These are phyloP conservation scores for Teleopsis dalmanni DNA, from an alignment of 1,140 invertebrate species.

Conservation along the genomic window DNA sequence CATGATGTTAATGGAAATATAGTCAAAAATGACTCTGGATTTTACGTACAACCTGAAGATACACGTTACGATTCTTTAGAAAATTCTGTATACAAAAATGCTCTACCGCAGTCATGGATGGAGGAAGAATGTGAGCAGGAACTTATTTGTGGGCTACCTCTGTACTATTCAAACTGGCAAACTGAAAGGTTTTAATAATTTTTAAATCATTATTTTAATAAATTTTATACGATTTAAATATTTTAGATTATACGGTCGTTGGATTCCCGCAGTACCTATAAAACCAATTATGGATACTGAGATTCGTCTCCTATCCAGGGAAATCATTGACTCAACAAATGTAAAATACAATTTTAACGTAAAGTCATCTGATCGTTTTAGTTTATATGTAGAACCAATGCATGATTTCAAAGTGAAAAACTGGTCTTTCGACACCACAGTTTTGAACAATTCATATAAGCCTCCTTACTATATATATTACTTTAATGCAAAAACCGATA, in stretches of 20 bases:
- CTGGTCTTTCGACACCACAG: conserved; percentile 52
- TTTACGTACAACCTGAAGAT: conserved; percentile 34
- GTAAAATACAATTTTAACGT: conserved; percentile 25
- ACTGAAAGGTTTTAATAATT: not conserved
- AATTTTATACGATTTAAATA: not conserved
- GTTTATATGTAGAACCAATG: conserved; percentile 57
- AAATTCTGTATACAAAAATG: conserved; percentile 28
- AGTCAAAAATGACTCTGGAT: conserved; percentile 21
- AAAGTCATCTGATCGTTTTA: conserved; percentile 62
- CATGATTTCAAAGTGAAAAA: conserved; percentile 49
- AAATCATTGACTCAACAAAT: conserved; percentile 6
- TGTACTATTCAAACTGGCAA: conserved; percentile 30
- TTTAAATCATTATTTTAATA: not conserved
- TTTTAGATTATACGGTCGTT: conserved; percentile 25
- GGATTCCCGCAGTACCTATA: conserved; percentile 25
- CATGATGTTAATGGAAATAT: conserved; percentile 16
- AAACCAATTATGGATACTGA: conserved; percentile 17
- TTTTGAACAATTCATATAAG: conserved; percentile 17
- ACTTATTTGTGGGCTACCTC: conserved; percentile 42
- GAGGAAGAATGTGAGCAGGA: conserved; percentile 21
- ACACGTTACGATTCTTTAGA: conserved; percentile 20
- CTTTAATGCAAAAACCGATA: conserved; percentile 18
- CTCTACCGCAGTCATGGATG: conserved; percentile 23
- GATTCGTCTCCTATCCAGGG: conserved; percentile 12
- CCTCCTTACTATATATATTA: conserved; percentile 31